Percentiles rank a stretch among this genome's conserved stretches.
Conservation (phyloP, 2,888 invertebrate species). For the Diarsia dahlii region DNA sequence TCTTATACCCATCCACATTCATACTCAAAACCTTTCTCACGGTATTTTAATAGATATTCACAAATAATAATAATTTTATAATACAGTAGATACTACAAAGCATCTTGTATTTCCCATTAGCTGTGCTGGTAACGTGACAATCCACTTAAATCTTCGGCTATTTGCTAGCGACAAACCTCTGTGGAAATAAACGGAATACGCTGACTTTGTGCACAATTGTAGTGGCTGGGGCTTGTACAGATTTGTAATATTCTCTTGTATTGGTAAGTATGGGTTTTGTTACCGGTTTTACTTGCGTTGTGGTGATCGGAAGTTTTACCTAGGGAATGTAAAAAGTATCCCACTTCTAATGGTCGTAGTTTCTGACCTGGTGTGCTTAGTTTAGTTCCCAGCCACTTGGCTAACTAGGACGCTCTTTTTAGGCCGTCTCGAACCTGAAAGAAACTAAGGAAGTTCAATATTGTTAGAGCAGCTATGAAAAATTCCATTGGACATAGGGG, state of each 20-base stretch:
- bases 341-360: background rate
- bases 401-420: too few relatives aligned
- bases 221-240: background rate
- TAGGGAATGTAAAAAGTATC: background rate
- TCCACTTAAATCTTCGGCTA: constrained; percentile 46
- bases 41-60: background rate
- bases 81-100: constrained; percentile 23
- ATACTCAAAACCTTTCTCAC: too few relatives aligned
- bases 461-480: too few relatives aligned
- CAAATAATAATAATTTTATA: background rate
- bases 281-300: background rate
- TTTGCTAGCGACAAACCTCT: constrained; percentile 54
- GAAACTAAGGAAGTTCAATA: too few relatives aligned
- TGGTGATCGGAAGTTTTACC: background rate
- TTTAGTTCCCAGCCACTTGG: background rate
- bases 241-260: constrained; percentile 19
- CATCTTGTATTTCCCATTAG: constrained; percentile 39
- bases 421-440: too few relatives aligned
- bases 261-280: background rate
- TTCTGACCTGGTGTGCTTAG: background rate
- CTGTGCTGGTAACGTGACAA: constrained; percentile 31
- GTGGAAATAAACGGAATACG: constrained; percentile 53
- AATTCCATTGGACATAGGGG: background rate
- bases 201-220: constrained; percentile 51
- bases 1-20: too few relatives aligned